Base-by-base conservation (phyloP, 2,797 vertebrate genomes). In the Moxostoma hubbsi region DNA sequence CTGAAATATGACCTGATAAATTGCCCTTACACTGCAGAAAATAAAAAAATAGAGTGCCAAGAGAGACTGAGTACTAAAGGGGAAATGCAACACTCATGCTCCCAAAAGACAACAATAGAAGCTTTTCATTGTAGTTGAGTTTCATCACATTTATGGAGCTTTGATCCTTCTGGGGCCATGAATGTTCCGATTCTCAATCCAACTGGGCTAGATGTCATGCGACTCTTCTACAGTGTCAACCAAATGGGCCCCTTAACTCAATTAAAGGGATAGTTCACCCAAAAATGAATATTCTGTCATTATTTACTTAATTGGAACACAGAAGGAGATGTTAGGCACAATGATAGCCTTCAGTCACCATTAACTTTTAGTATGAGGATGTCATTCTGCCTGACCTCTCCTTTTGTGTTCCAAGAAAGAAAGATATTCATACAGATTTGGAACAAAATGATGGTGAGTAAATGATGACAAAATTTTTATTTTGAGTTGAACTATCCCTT, bases 81-180 rank as follows among this genome's bases (percentile, higher is more conserved):
- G 85, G 85, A 86, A 86, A 88, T 87, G 86, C 85, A 87, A 88
- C 89, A 77, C 58, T 10, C 46, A 82, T 86, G 87, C 89, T 78
- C 76, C 76, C 76, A 62, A 65, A 79, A 72, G 77, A 79, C 68
- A 64, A 55, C 51, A 79, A 16, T 16, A 2, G 18, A 58, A 66
- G 53, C 46, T 73, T 7, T 90, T 83, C 77, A 36, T 85, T 85
- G 86, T 89, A 90, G 88, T 73, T 80, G 57, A 70, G 81, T 90
- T 91, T 86, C 90, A 87, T 86, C 89, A 90, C 88, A 90, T 89
- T 86, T 89, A 83, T 89, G 74, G 76, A 79, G 82, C 86, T 82
- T 84, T 85, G 79, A 72, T 74, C 62, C 62, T 36, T 24, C 24
- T 11, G 8, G 12, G 9, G 69, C 45, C 4, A 7, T 16, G 63